A percentile compares a stretch with the other conserved stretches of the same genome.
Conservation (phyloP, 2,797 vertebrate genomes). For the Microctenopoma lineatum region DNA sequence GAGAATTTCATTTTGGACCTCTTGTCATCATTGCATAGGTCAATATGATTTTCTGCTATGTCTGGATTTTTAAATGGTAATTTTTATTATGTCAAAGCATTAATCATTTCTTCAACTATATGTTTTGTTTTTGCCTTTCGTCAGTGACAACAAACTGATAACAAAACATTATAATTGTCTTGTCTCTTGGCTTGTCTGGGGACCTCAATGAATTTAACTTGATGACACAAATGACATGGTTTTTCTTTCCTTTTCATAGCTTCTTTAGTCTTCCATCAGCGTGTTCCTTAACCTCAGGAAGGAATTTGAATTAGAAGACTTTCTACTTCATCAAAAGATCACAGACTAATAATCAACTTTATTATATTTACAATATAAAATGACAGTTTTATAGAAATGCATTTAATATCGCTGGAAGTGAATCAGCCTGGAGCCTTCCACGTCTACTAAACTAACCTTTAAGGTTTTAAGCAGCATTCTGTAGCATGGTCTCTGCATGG, state of each 20-base stretch:
- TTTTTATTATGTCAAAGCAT: neutral
- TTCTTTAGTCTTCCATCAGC: constrained; percentile 91
- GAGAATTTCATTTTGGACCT: constrained; percentile 31
- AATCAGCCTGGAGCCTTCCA: constrained; percentile 63
- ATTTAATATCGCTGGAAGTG: constrained; percentile 41
- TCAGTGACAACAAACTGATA: constrained; percentile 26
- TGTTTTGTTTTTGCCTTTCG: constrained; percentile 6
- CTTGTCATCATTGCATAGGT: constrained; percentile 19
- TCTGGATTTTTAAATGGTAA: neutral
- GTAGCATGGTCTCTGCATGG: constrained; percentile 76
- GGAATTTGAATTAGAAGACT: constrained; percentile 91
- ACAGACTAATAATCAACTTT: constrained; percentile 65
- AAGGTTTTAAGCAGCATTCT: constrained; percentile 49
- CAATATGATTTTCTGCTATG: constrained; percentile 18
- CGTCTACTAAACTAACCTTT: constrained; percentile 51
- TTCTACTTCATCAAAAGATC: constrained; percentile 71
- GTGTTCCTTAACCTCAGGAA: constrained; percentile 89
- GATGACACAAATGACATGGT: constrained; percentile 59
- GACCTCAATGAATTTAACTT: constrained; percentile 21
- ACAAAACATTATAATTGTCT: constrained; percentile 15
- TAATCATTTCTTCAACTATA: constrained; percentile 15
- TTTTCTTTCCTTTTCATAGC: constrained; percentile 82
- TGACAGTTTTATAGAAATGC: constrained; percentile 65
- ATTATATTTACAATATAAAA: constrained; percentile 71
- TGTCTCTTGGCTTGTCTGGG: no score